phyloP scores from a whole-genome alignment of 2,113 vertebrate species.

The Procavia capensis region DNA sequence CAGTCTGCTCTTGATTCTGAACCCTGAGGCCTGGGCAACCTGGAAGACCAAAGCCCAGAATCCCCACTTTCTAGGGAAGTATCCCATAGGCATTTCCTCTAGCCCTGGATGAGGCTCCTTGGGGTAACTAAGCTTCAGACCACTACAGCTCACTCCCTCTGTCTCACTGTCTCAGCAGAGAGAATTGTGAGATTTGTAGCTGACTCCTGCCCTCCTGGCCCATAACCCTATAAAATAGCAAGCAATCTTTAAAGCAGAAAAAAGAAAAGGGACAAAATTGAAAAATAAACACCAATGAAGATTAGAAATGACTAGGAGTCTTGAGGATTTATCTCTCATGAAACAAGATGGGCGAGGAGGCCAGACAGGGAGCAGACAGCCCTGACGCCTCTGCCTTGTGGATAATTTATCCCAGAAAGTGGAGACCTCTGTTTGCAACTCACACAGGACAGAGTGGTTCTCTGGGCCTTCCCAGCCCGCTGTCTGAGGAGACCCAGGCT shows the following conservation, averaged over 20 bases:
- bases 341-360: constrained; percentile 70
- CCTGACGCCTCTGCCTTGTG: constrained; percentile 78
- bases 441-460: constrained; percentile 51
- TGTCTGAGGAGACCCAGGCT: constrained; percentile 7
- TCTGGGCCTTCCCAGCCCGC: background rate
- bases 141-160: background rate
- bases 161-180: background rate
- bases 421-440: constrained; percentile 53
- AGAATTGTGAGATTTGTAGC: constrained; percentile 74
- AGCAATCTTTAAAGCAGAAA: constrained; percentile 52
- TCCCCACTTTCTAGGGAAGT: background rate
- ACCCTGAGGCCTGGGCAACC: background rate
- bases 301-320: constrained; percentile 78
- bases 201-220: constrained; percentile 69
- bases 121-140: background rate
- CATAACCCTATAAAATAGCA: constrained; percentile 78
- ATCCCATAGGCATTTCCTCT: background rate
- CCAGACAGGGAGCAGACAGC: constrained; percentile 79
- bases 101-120: background rate
- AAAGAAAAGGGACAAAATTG: constrained; percentile 42
- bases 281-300: constrained; percentile 79
- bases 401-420: constrained; percentile 79
- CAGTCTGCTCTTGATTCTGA: background rate
- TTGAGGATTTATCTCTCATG: constrained; percentile 74
- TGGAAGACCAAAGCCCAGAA: background rate